Percentiles rank a stretch among this genome's conserved stretches.
Evolutionary conservation across 2,113 vertebrate genomes (phyloP).

Genomic region (Puma concolor): DNA sequence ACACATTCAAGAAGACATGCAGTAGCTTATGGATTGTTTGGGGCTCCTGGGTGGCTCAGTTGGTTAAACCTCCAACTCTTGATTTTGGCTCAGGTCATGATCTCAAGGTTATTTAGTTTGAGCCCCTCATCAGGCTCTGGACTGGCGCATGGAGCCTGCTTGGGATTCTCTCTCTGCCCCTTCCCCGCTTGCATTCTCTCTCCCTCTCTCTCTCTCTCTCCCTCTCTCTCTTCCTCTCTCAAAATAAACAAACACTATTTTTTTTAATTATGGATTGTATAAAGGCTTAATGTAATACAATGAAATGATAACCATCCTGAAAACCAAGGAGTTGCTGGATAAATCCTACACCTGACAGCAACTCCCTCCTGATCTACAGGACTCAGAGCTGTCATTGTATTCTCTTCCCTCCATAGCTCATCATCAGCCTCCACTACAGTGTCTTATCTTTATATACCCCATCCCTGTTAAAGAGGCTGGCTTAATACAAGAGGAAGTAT

Average conservation of each 20-base stretch:
- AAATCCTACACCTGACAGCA: slow-evolving; percentile 14
- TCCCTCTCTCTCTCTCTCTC: too few relatives aligned
- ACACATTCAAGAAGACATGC: slow-evolving; percentile 53
- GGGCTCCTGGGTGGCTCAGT: too few relatives aligned
- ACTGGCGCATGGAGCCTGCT: too few relatives aligned
- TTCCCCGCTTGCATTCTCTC: too few relatives aligned
- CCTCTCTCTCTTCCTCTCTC: too few relatives aligned
- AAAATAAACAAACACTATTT: too few relatives aligned
- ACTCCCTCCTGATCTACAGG: slow-evolving; percentile 34
- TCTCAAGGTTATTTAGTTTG: too few relatives aligned
- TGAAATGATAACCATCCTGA: slow-evolving; percentile 66
- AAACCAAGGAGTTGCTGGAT: slow-evolving; percentile 64
- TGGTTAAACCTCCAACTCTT: too few relatives aligned
- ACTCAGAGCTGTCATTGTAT: slow-evolving; percentile 1
- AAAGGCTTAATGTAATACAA: slow-evolving; percentile 56
- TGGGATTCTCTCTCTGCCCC: too few relatives aligned
- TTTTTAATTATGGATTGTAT: slow-evolving; percentile 58
- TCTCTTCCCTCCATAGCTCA: slow-evolving; percentile 21
- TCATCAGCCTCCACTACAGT: neutral
- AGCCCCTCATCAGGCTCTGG: too few relatives aligned
- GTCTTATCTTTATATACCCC: neutral
- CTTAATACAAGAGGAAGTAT: slow-evolving; percentile 1
- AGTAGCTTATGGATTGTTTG: slow-evolving; percentile 73
- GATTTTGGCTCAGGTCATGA: too few relatives aligned
- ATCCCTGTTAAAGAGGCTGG: neutral